Conservation (phyloP, 2,113 vertebrate genomes). For the Microtus oregoni region DNA sequence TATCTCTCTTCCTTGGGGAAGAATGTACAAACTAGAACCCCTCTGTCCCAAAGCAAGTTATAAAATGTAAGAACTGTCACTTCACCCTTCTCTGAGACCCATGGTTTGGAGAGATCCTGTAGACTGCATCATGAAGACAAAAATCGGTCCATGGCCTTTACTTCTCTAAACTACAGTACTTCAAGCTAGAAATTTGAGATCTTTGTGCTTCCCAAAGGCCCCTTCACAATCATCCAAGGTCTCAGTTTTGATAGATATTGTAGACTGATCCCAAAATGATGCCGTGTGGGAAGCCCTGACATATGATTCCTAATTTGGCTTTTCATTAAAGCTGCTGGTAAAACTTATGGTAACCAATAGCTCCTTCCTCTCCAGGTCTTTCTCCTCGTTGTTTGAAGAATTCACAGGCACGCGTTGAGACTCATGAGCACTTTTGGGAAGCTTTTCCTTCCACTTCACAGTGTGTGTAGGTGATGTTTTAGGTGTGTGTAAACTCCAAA, state of each 20-base stretch:
- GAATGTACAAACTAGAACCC: not conserved
- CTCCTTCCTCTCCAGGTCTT: not conserved
- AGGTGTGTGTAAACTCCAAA: not conserved
- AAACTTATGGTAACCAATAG: not conserved
- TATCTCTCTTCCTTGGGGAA: not conserved
- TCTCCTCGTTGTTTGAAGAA: not conserved
- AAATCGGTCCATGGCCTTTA: not conserved
- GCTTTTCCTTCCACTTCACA: not conserved
- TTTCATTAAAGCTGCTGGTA: not conserved
- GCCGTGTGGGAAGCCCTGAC: not conserved
- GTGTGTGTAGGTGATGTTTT: not conserved
- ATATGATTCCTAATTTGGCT: not conserved
- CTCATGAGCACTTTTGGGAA: not conserved
- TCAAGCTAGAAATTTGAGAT: not conserved
- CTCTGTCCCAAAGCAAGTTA: not conserved
- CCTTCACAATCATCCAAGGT: not conserved
- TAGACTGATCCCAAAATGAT: not conserved
- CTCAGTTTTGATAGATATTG: not conserved
- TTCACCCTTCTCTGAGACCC: not conserved
- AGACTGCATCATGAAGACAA: not conserved
- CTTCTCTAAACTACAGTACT: not conserved
- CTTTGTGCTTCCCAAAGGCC: not conserved
- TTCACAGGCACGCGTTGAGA: not conserved
- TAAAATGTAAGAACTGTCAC: not conserved
- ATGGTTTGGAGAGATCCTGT: not conserved